phyloP scores from a whole-genome alignment of 2,113 vertebrate species.

The Tachysurus fulvidraco region DNA sequence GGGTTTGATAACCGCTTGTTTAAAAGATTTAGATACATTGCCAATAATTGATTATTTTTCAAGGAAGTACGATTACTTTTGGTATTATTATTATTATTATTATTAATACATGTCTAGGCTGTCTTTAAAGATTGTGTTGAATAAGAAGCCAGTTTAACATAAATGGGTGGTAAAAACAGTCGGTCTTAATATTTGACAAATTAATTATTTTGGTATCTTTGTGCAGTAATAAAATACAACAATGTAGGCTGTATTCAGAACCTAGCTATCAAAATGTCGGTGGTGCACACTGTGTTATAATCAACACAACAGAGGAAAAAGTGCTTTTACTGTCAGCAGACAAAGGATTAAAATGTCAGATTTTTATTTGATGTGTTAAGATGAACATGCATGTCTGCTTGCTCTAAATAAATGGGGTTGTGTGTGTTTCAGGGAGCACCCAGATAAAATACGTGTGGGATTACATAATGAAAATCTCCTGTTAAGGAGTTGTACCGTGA shows the following conservation, averaged over 20 bases:
- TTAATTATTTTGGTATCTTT: not conserved
- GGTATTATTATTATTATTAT: too few relatives aligned
- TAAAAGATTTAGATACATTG: too few relatives aligned
- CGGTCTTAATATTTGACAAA: not conserved
- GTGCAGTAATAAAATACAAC: not conserved
- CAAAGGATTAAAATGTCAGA: not conserved
- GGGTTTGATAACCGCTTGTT: too few relatives aligned
- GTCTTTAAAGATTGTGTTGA: not conserved
- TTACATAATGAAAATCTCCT: slow-evolving; percentile 87
- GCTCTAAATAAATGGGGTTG: not conserved
- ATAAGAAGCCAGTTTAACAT: not conserved
- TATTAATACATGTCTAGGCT: not conserved
- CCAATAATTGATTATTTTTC: too few relatives aligned
- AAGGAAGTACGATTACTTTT: too few relatives aligned
- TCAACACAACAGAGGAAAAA: not conserved
- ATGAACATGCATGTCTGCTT: not conserved
- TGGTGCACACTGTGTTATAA: not conserved
- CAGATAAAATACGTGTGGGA: slow-evolving; percentile 79
- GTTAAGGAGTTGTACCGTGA: slow-evolving; percentile 87
- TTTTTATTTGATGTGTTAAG: not conserved
- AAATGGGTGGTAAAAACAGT: not conserved
- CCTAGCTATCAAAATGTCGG: too few relatives aligned
- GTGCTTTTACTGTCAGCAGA: not conserved
- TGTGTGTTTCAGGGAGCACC: slow-evolving; percentile 76
- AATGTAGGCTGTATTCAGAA: not conserved